Evolutionary conservation across 2,797 vertebrate species (phyloP), one percentile per base, ranked within the genome.

Genomic region (Jordanella pulchra): DNA sequence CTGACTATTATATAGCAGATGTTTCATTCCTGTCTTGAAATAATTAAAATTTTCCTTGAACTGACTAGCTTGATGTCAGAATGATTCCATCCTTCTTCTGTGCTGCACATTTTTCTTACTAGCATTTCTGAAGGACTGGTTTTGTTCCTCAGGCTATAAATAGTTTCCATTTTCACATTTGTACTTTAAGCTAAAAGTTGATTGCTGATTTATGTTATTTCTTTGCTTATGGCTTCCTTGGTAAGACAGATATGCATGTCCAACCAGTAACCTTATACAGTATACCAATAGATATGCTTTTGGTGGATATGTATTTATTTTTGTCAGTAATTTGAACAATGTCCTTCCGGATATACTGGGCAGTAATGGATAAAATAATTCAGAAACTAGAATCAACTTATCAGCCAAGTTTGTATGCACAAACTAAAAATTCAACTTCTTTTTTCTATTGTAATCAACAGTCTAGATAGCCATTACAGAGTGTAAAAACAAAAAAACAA

Each of bases 101-200:
- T 75, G 71, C 76, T 86, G 63, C 74, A 69, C 71, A 71, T 80
- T 78, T 58, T 73, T 76, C 71, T 77, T 79, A 45, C 65, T 69
- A 27, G 28, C 71, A 56, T 82, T 65, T 82, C 71, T 76, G 74
- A 80, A 85, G 60, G 21, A 89, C 73, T 73, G 39, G 63, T 84
- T 85, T 82, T 76, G 77, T 45, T 3, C 65, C 73, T 72, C 27
- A 51, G 73, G 81, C 53, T 61, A 56, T 23, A 51, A 80, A 78
- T 45, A 48, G 32, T 80, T 88, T 65, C 76, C 73, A 78, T 83
- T 85, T 80, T 55, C 39, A 68, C 85, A 80, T 90, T 86, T 89
- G 76, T 67, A 67, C 77, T 83, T n/a, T 65, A 78, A 77, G 67
- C 85, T 75, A 65, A 85, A 87, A 80, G 81, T 89, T 86, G 75